Percentiles rank a stretch among this genome's conserved stretches.
phyloP scores from a whole-genome alignment of 2,113 vertebrate species.

The Thymallus thymallus region DNA sequence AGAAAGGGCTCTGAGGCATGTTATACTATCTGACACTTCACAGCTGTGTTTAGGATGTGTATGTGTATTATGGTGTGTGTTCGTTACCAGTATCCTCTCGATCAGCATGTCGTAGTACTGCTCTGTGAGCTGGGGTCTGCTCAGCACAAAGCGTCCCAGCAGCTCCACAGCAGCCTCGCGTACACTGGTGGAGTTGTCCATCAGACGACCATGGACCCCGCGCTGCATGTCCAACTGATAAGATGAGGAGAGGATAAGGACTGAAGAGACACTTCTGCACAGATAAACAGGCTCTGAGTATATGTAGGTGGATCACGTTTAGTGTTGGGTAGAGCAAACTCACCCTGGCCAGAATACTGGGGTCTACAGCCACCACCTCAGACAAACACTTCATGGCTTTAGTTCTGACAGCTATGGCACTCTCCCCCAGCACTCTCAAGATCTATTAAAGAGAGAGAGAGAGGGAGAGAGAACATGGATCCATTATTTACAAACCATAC shows the following conservation, averaged over 20 bases:
- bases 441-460: constrained; percentile 74
- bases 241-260: background rate
- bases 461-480: background rate
- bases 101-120: constrained; percentile 99
- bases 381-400: constrained; percentile 99
- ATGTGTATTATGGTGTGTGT: background rate
- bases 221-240: constrained; percentile 95
- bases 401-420: constrained; percentile 97
- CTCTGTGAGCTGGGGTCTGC: constrained; percentile 96
- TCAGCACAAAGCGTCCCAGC: constrained; percentile 92
- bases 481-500: background rate
- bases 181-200: constrained; percentile 99
- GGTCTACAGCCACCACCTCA: constrained; percentile 98
- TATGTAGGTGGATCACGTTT: background rate
- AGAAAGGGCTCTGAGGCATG: background rate
- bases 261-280: no score
- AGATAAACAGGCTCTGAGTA: no score
- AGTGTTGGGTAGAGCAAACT: constrained; percentile 26
- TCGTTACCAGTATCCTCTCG: constrained; percentile 76
- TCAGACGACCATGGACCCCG: constrained; percentile 95
- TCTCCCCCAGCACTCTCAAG: constrained; percentile 97
- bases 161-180: constrained; percentile 96
- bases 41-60: background rate
- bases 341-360: constrained; percentile 97
- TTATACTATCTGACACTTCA: background rate